Percentiles rank a stretch among this genome's conserved stretches.
These are phyloP conservation scores for Drosophila neotestacea DNA, from an alignment of 2,888 invertebrate species.

Conservation along the genomic window DNA sequence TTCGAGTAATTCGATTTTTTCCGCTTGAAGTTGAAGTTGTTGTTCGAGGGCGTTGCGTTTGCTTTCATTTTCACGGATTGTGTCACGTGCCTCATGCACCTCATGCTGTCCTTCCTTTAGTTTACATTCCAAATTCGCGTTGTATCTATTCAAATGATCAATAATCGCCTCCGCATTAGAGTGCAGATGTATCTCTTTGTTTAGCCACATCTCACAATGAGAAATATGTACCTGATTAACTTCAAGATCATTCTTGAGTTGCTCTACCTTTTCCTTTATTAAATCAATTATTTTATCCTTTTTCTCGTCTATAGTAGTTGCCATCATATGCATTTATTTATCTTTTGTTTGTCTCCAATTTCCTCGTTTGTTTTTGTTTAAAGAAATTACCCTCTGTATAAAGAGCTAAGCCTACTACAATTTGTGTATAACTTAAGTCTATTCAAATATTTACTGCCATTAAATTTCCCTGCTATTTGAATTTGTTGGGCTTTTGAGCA, in stretches of 20 bases:
- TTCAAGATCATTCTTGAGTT: constrained; percentile 22
- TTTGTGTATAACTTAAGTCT: no score
- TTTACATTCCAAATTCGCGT: constrained; percentile 1
- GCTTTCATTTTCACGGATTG: constrained; percentile 8
- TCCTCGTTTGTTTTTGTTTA: background rate
- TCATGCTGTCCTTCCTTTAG: background rate
- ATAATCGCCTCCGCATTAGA: constrained; percentile 1
- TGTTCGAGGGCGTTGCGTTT: constrained; percentile 20
- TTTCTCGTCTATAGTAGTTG: background rate
- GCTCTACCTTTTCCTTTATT: constrained; percentile 18
- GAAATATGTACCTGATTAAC: constrained; percentile 15
- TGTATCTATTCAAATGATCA: background rate
- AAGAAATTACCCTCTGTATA: background rate
- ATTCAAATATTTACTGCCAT: background rate
- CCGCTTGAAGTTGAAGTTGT: constrained; percentile 20
- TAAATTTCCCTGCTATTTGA: constrained; percentile 48
- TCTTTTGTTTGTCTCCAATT: background rate
- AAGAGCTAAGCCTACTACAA: background rate
- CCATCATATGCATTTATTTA: background rate
- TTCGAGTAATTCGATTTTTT: constrained; percentile 30
- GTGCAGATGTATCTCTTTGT: constrained; percentile 1
- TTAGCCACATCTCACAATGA: constrained; percentile 15
- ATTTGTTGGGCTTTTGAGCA: constrained; percentile 6
- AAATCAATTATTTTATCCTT: constrained; percentile 17
- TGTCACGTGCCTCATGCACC: constrained; percentile 5